These are phyloP conservation scores for Pelodytes ibericus DNA, from an alignment of 2,797 vertebrate species.

Conservation along the genomic window DNA sequence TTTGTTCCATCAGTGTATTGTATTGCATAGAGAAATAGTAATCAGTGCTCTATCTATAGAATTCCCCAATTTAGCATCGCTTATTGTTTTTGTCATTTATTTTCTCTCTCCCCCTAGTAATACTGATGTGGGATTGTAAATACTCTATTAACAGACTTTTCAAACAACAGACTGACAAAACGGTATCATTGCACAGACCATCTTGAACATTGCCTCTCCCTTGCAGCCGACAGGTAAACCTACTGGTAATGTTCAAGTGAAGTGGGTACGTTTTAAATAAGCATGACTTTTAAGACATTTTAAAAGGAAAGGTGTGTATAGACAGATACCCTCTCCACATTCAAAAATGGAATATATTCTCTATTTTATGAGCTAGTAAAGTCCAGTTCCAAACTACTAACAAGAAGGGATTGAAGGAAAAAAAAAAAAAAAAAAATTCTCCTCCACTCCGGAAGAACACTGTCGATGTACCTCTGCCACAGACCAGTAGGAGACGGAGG, in stretches of 20 bases:
- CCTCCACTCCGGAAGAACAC: slow-evolving; percentile 27
- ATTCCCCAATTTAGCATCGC: not conserved
- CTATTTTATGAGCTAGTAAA: not conserved
- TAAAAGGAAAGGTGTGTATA: not conserved
- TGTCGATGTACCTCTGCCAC: slow-evolving; percentile 45
- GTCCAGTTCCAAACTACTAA: not conserved
- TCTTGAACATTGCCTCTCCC: slow-evolving; percentile 3
- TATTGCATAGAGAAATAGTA: slow-evolving; percentile 4
- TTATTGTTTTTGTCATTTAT: too few species aligned
- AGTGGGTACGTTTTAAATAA: slow-evolving; percentile 4
- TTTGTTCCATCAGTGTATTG: not conserved
- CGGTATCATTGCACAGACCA: not conserved
- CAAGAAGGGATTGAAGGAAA: not conserved
- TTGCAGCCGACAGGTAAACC: not conserved
- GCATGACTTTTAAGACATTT: slow-evolving; percentile 6
- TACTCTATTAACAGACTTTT: not conserved
- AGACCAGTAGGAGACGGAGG: slow-evolving; percentile 46
- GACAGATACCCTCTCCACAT: not conserved
- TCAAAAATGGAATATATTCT: not conserved
- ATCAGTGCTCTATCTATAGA: not conserved
- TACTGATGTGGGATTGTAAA: not conserved
- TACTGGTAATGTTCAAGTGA: not conserved
- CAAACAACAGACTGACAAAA: not conserved
- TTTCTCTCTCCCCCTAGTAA: too few species aligned
- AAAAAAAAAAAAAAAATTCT: not conserved